Percentiles rank a stretch among this genome's conserved stretches.
These are phyloP conservation scores for Atethmia centrago DNA, from an alignment of 2,888 invertebrate genomes.

Conservation along the genomic window DNA sequence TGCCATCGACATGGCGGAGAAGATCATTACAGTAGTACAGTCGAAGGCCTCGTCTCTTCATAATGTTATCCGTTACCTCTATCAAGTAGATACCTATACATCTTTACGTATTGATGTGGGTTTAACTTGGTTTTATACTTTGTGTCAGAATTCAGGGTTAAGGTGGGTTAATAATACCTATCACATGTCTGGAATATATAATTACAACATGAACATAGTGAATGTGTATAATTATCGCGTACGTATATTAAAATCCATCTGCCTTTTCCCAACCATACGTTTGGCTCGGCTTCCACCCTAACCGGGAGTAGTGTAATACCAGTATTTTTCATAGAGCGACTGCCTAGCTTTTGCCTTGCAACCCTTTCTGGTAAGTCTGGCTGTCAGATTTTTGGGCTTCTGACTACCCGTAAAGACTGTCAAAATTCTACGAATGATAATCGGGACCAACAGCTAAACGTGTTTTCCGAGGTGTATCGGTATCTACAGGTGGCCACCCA, in stretches of 20 bases:
- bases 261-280: too few relatives aligned
- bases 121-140: neutral
- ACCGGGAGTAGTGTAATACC: neutral
- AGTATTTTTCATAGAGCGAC: neutral
- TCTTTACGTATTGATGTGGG: slow-evolving; percentile 24
- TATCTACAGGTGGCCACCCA: too few relatives aligned
- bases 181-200: neutral
- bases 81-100: neutral
- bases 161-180: neutral
- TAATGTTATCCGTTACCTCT: neutral
- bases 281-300: neutral
- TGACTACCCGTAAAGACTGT: neutral
- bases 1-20: too few relatives aligned
- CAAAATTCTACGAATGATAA: neutral
- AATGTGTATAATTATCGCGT: neutral
- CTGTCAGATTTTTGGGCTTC: neutral
- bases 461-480: too few relatives aligned
- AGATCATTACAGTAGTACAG: too few relatives aligned
- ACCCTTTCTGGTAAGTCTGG: too few relatives aligned
- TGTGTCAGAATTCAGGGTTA: slow-evolving; percentile 12
- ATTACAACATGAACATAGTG: neutral
- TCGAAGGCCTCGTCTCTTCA: neutral
- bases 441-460: neutral
- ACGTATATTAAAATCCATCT: neutral
- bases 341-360: neutral